Base-by-base conservation (phyloP, 2,797 vertebrate genomes). In the Linurgus olivaceus region DNA sequence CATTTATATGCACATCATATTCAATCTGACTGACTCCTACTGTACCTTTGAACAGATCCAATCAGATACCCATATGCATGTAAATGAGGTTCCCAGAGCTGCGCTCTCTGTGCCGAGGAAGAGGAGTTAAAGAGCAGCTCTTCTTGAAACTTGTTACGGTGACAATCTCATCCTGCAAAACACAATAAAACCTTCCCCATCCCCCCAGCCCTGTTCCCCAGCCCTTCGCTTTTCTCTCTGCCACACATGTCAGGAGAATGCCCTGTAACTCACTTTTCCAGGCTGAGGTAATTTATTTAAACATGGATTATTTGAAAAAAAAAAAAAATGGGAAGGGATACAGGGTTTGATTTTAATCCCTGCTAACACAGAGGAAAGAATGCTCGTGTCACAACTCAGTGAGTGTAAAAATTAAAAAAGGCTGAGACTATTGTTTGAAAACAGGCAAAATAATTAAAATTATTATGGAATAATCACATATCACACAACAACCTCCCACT, bases 391-490 rank as follows among this genome's bases (percentile, higher is more conserved):
- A 98, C 98, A 98, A 98, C 93, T 98, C 98, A 98, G 97, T 98
- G 98, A 98, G 96, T 98, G 96, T 97, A 97, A 97, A 98, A 98
- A 98, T 98, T 97, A 97, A 98, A 98, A 98, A 97, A 97, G 95
- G 95, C 97, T 95, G 96, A 97, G 96, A 97, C 96, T 91, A 98
- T 98, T 98, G 98, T 98, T 97, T 96, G 97, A 98, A 98, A 98
- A 98, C 98, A 98, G 97, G 98, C 97, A 97, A 98, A 98, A 98
- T 98, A 98, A 98, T 98, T 98, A 97, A 98, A 98, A 98, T 98
- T 98, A 98, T 99, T 98, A 98, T 98, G 98, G 98, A 98, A 98
- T 98, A 98, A 98, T 98, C 98, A 98, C 98, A 98, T 97, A 98
- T 98, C 94, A 97, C 97, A 98, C 98, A 98, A 98, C 98, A 98